phyloP scores from a whole-genome alignment of 1,140 invertebrate genomes.

The Apis dorsata region DNA sequence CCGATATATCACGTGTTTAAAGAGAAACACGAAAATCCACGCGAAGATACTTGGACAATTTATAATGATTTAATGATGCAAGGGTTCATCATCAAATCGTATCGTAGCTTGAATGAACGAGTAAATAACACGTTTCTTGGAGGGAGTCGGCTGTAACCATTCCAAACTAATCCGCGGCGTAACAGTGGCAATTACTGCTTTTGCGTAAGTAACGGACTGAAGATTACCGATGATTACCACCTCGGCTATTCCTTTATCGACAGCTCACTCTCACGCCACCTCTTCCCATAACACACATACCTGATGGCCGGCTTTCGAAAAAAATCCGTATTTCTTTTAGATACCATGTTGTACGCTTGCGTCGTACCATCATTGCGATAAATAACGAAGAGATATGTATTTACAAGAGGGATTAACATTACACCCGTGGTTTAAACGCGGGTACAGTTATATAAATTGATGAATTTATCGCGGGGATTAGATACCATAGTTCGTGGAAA shows the following conservation, averaged over 20 bases:
- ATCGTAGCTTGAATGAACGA: constrained; percentile 38
- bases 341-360: background rate
- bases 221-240: constrained; percentile 49
- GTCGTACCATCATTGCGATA: background rate
- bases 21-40: background rate
- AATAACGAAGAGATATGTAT: constrained; percentile 32
- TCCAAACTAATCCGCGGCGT: constrained; percentile 40
- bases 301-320: background rate
- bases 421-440: background rate
- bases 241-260: constrained; percentile 43
- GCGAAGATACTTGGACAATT: background rate
- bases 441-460: constrained; percentile 34
- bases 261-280: constrained; percentile 46
- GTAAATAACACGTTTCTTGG: constrained; percentile 34
- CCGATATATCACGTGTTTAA: background rate
- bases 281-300: constrained; percentile 28
- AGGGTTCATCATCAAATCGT: constrained; percentile 5
- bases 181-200: constrained; percentile 52
- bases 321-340: constrained; percentile 1
- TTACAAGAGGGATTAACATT: constrained; percentile 4
- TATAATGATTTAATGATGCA: constrained; percentile 8
- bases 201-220: constrained; percentile 50
- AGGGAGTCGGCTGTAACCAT: constrained; percentile 36
- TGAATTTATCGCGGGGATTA: background rate
- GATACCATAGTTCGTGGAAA: background rate